Conservation (phyloP, 2,888 invertebrate species). For the Troides oblongomaculatus region DNA sequence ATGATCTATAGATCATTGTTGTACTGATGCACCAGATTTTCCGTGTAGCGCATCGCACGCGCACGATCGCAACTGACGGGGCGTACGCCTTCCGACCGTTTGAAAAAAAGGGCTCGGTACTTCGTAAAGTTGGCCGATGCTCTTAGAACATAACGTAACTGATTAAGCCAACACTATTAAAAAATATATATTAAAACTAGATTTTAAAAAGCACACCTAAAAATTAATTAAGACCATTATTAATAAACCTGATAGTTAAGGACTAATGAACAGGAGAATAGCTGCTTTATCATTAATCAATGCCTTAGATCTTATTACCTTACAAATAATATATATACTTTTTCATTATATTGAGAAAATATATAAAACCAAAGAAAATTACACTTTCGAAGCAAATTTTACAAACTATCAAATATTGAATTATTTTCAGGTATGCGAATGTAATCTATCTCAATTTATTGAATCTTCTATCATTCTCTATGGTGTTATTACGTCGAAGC, state of each 20-base stretch:
- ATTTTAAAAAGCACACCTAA: background rate
- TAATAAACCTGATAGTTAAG: background rate
- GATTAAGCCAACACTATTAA: background rate
- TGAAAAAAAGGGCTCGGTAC: slow-evolving; percentile 57
- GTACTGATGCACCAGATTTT: slow-evolving; percentile 6
- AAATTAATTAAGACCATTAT: background rate
- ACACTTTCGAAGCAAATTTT: background rate
- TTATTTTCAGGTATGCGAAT: slow-evolving; percentile 19
- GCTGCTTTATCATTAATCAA: background rate
- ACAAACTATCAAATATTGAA: slow-evolving; percentile 5
- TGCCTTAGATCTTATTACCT: background rate
- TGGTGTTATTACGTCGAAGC: slow-evolving; percentile 37
- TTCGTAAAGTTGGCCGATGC: slow-evolving; percentile 19
- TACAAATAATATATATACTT: background rate
- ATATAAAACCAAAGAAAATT: background rate
- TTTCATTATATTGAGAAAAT: background rate
- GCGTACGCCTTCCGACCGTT: slow-evolving; percentile 54
- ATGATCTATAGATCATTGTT: background rate
- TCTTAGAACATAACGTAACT: background rate
- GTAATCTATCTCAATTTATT: slow-evolving; percentile 35
- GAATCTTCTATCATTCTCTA: slow-evolving; percentile 32
- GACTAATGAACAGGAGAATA: background rate
- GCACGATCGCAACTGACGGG: slow-evolving; percentile 39
- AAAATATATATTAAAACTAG: background rate
- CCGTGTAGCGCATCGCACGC: slow-evolving; percentile 38